Base-by-base conservation (phyloP, 2,888 invertebrate species). In the Megaustenia siamemsis region DNA sequence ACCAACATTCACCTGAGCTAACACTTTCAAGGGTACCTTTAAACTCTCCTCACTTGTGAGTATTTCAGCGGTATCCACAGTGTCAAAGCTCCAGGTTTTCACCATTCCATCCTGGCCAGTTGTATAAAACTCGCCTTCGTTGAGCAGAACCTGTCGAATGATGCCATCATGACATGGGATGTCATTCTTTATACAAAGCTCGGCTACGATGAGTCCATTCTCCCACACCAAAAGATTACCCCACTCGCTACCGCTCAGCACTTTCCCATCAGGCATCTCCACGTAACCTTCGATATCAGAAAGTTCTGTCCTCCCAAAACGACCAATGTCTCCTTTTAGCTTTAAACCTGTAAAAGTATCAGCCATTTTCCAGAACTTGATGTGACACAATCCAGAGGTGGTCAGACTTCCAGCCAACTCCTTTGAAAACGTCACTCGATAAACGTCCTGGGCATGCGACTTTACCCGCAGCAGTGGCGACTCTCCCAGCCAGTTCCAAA, bases 281-380 rank as follows among this genome's bases (percentile, higher is more conserved):
- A 84, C 66, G 35, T 78, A 86, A 28, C 86, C 84, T n/a, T 87
- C 84, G 21, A 87, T 86, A 49, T 86, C 82, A 1, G 79, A 79
- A 24, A 84, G 28, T 43, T 84, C 84, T 0, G 75, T 76, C 21
- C 43, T 40, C 1, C 87, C 87, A 35, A 87, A 87, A 8, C 83
- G 81, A 5, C 87, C 87, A 32, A 79, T 63, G 53, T 84, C 66
- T 6, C 84, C 84, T 69, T 87, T 81, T 12, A 87, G 84, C 66
- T 87, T 87, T 6, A 87, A 71, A 1, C 87, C 87, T 5, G 87
- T 87, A 77, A 87, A 87, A 1, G 87, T 87, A 56, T 68, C 5
- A 1, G 87, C 84, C 86, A 87, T 86, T 63, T 81, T 86, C 87
- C 87, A 87, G 75, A 87, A 86, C 45, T 86, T 84, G n/a, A 87